Base-by-base conservation (phyloP, 2,888 invertebrate genomes). In the Cataglyphis cursor region DNA sequence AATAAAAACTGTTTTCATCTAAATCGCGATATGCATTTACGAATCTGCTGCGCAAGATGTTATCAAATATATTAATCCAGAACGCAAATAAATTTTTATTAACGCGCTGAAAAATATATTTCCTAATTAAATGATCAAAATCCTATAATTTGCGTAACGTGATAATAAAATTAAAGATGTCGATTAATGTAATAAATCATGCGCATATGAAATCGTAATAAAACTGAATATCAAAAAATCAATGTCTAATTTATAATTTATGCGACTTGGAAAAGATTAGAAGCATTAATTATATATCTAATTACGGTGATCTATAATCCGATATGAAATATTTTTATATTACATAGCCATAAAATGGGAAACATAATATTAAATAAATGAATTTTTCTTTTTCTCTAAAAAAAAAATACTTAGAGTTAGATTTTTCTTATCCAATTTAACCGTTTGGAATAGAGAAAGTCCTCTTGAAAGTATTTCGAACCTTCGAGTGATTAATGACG, bases 1-100 rank as follows among this genome's bases (percentile, higher is more conserved):
- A 57, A 57, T 21, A 44, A 78, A 31, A 44, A 21, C 59, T 68
- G 87, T 78, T 86, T 86, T 84, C 85, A 85, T 88, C 87, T 85
- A 90, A 87, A 84, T 87, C 86, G 51, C 8, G 80, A 85, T 78
- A 80, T 9, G 21, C 15, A 6, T 15, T 44, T 31, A 57, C 3
- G 6, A 44, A 44, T 41, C 18, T 15, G 15, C 12, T n/a, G 12
- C 15, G 44, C 35, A 21, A 80, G 48, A 59, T 70, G n/a, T 18
- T 18, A 70, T 72, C 28, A 31, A 44, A 78, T 18, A 18, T 35
- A 72, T 72, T n/a, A 72, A 59, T 21, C 9, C 5, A 44, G 24
- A 35, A 35, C 24, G 59, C 54, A 18, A n/a, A 38, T 5, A 5
- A 2, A 41, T 41, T 70, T 57, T 31, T 35, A 48, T 68, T 51